Percentiles rank a stretch among this genome's conserved stretches.
Conservation (phyloP, 1,140 invertebrate species). For the Piezodorus guildinii region DNA sequence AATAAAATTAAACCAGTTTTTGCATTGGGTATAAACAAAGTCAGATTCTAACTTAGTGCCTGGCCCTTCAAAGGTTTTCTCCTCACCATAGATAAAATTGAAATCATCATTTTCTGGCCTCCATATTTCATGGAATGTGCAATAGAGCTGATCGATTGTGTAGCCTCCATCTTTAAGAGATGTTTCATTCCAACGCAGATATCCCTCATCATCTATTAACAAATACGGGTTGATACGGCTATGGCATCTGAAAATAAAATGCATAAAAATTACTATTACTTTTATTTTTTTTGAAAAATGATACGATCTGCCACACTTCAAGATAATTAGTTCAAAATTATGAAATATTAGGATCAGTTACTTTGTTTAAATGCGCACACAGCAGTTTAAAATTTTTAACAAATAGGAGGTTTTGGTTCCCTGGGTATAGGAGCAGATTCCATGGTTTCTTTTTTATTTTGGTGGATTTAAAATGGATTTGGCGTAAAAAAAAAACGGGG, state of each 20-base stretch:
- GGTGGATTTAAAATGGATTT: no score
- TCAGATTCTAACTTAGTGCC: slow-evolving; percentile 19
- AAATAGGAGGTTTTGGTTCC: no score
- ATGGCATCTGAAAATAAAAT: background rate
- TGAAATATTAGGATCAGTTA: no score
- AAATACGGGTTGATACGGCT: background rate
- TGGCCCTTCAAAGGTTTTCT: slow-evolving; percentile 15
- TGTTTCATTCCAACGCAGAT: slow-evolving; percentile 25
- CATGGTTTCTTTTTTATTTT: no score
- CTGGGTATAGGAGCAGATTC: no score
- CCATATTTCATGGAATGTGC: slow-evolving; percentile 27
- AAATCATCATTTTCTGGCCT: slow-evolving; percentile 24
- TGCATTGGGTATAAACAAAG: slow-evolving; percentile 25
- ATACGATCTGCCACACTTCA: no score
- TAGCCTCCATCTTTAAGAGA: slow-evolving; percentile 25
- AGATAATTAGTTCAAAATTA: no score
- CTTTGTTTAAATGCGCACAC: no score
- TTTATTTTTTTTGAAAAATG: no score
- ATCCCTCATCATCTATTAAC: slow-evolving; percentile 25
- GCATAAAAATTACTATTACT: no score
- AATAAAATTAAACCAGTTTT: slow-evolving; percentile 18
- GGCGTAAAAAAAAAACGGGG: no score
- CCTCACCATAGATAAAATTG: slow-evolving; percentile 16
- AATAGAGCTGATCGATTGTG: slow-evolving; percentile 15
- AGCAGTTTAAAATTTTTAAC: no score